phyloP scores from a whole-genome alignment of 30 jellyfish, hydroid and myxozoan species.

The Catostylus mosaicus region DNA sequence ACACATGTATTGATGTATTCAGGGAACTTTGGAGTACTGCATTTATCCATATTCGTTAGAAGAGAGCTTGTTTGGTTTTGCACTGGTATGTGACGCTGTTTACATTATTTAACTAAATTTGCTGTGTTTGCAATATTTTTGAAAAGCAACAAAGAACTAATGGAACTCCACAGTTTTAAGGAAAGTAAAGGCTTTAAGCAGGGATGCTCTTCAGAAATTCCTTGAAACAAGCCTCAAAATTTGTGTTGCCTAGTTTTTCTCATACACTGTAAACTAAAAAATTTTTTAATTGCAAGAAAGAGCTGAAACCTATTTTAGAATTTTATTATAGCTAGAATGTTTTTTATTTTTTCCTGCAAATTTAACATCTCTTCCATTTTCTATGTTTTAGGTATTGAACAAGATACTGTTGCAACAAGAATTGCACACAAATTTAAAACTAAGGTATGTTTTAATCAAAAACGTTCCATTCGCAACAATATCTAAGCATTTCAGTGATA shows the following conservation, averaged over 20 bases:
- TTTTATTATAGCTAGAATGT: background rate
- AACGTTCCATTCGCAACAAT: no score
- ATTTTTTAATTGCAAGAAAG: no score
- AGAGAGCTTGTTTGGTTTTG: constrained; percentile 99
- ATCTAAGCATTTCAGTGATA: no score
- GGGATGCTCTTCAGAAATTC: no score
- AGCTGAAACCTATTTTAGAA: background rate
- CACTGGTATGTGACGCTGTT: constrained; percentile 72
- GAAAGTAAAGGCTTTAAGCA: no score
- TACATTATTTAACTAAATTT: no score
- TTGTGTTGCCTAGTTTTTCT: no score
- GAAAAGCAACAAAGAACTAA: background rate
- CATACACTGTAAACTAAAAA: no score
- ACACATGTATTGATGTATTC: constrained; percentile 97
- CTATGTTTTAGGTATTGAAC: constrained; percentile 78
- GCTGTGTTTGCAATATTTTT: no score
- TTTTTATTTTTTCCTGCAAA: background rate
- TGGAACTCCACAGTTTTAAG: background rate
- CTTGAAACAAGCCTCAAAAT: no score
- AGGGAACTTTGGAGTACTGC: constrained; percentile 95
- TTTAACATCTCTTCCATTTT: background rate
- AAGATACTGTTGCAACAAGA: constrained; percentile 96
- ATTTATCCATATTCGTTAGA: constrained; percentile 86
- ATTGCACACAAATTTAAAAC: constrained; percentile 97
- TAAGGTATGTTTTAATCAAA: constrained; percentile 68